Evolutionary conservation across 2,797 vertebrate species (phyloP), one percentile per base, ranked within the genome.

Genomic region (Tamandua tetradactyla): DNA sequence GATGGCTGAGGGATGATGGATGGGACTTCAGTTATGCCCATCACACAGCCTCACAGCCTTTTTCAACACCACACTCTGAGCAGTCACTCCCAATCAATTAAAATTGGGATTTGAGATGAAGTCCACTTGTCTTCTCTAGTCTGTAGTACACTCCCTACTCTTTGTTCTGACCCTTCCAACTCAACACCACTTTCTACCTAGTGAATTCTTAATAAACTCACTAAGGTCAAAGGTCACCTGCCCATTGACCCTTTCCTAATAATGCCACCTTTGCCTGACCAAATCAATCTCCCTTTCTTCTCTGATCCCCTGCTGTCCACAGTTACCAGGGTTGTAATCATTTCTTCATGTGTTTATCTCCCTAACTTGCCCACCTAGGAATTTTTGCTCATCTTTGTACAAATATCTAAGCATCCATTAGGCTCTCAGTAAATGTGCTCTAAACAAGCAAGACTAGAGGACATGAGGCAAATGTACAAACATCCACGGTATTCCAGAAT

Each of bases 131-230:
- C 80, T 64, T 74, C 75, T 84, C 37, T 30, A 32, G 59, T 74
- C 22, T 68, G 68, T 55, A 87, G 55, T 44, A 37, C 9, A 49
- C 37, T 25, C 68, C 13, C 17, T 1, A 5, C 10, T 72, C 86
- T 94, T 90, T 94, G 85, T 90, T 93, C 83, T 80, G 47, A 44
- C 14, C 62, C 10, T n/a, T 91, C 61, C 40, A 47, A 55, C 80
- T 94, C 88, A 89, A 68, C 42, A 89, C 72, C 62, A 32, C 52
- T 91, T 95, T 89, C 72, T 74, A 95, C 89, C 91, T 94, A 72
- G 66, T 93, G 49, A 62, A 40, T 85, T 89, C 72, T 90, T 91
- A 12, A 44, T 95, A 91, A 92, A 92, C 74, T 71, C 44, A 37
- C 92, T 71, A 49, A 82, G 81, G 93, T 78, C 87, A 76, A 71